Conservation (phyloP, 1,140 invertebrate species). For the Heliothis virescens region DNA sequence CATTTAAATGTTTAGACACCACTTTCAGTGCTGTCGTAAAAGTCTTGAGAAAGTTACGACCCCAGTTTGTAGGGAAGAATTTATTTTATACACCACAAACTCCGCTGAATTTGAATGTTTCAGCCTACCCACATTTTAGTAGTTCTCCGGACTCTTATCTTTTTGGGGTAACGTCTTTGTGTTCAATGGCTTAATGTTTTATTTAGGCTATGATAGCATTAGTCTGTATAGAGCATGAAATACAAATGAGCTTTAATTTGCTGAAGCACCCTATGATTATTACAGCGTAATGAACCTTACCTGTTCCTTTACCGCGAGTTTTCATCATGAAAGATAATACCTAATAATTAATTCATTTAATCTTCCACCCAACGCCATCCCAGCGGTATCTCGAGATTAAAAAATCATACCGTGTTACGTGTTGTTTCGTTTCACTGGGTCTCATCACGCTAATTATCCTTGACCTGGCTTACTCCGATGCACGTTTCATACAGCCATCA, state of each 20-base stretch:
- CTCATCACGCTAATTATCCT: conserved; percentile 22
- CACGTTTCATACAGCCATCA: conserved; percentile 6
- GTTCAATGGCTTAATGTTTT: background rate
- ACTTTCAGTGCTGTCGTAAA: conserved; percentile 56
- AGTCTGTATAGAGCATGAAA: background rate
- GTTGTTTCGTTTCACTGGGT: conserved; percentile 17
- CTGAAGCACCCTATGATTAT: background rate
- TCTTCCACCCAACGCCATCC: conserved; percentile 31
- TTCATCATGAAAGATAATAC: conserved; percentile 44
- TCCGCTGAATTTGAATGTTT: conserved; percentile 27
- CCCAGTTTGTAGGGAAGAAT: conserved; percentile 53
- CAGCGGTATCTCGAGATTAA: conserved; percentile 25
- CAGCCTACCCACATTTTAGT: conserved; percentile 24
- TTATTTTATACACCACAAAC: conserved; percentile 53
- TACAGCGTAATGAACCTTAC: conserved; percentile 2
- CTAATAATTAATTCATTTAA: conserved; percentile 47
- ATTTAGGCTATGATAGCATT: background rate
- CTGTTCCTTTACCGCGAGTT: conserved; percentile 16
- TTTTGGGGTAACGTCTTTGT: background rate
- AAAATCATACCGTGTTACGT: conserved; percentile 42
- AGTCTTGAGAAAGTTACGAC: conserved; percentile 56
- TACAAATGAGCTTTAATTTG: background rate
- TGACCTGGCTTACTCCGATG: background rate
- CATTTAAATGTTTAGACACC: conserved; percentile 55
- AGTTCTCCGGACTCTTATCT: conserved; percentile 1